Evolutionary conservation across 2,888 invertebrate species (phyloP).

Genomic region (Hirtodrosophila histrioides): DNA sequence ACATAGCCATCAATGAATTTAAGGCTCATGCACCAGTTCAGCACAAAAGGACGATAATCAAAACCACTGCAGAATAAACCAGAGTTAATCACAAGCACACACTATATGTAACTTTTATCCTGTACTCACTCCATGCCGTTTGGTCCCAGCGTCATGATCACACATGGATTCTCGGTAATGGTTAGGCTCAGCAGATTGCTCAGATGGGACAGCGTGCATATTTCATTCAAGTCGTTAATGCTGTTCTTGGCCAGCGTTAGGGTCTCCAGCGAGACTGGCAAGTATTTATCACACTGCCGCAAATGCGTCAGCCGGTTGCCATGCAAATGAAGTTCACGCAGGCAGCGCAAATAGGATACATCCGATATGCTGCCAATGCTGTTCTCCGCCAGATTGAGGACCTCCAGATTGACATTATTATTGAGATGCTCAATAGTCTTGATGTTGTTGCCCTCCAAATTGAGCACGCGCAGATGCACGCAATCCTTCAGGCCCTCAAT

Average conservation of each 20-base stretch:
- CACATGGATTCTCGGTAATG: slow-evolving; percentile 94
- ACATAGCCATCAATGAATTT: slow-evolving; percentile 94
- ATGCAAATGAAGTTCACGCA: slow-evolving; percentile 94
- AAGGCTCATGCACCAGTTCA: slow-evolving; percentile 96
- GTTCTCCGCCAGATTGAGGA: slow-evolving; percentile 95
- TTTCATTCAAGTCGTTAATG: slow-evolving; percentile 93
- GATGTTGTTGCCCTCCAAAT: slow-evolving; percentile 94
- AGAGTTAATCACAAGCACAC: neutral
- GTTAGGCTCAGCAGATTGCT: slow-evolving; percentile 91
- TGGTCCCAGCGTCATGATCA: slow-evolving; percentile 90
- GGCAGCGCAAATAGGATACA: slow-evolving; percentile 91
- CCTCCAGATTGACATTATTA: slow-evolving; percentile 91
- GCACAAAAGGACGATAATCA: slow-evolving; percentile 95
- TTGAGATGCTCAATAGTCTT: slow-evolving; percentile 96
- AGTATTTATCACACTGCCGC: slow-evolving; percentile 91
- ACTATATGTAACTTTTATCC: neutral
- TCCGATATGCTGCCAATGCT: slow-evolving; percentile 93
- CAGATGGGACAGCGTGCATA: slow-evolving; percentile 91
- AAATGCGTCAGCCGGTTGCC: slow-evolving; percentile 93
- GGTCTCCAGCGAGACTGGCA: slow-evolving; percentile 90
- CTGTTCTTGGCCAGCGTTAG: slow-evolving; percentile 93
- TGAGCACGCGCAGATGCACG: slow-evolving; percentile 91
- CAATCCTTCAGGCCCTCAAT: slow-evolving; percentile 96
- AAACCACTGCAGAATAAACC: slow-evolving; percentile 88
- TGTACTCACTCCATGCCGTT: slow-evolving; percentile 86